Base-by-base conservation (phyloP, 2,888 invertebrate genomes). In the Calephelis perditalis region DNA sequence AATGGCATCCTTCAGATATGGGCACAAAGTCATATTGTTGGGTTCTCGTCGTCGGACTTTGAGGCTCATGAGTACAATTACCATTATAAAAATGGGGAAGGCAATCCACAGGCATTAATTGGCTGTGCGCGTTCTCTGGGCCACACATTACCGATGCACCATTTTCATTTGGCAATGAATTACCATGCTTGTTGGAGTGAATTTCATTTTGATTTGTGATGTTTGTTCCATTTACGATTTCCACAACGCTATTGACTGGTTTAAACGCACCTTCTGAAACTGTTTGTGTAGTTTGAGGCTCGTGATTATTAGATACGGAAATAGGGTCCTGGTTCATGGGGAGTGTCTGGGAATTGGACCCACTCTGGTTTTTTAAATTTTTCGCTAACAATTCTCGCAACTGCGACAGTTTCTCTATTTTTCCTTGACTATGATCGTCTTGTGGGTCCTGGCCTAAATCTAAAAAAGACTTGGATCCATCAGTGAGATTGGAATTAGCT, bases 21-120 rank as follows among this genome's bases (percentile, higher is more conserved):
- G 97, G 97, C 43, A 95, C 95, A 74, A 97, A 97, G 79, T 95
- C 96, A 77, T 96, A 97, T 75, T 95, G 95, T 76, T 95, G 94
- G 56, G 95, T 92, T 65, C 95, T 91, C 54, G 95, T 94, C 65
- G 95, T 96, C 9, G 95, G 95, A 84, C 95, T 95, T 67, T 94
- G 94, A 1, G 95, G 95, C 59, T 95, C 93, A 54, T 81, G 84
- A 59, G 84, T 82, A 61, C 78, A 73, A 62, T 84, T 83, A 2
- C 86, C 87, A 63, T 88, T 87, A 65, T 84, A 88, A 7, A 81
- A 67, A 63, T 81, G 79, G 7, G 80, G 66, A 4, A 75, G 78
- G 2, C 73, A 75, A 1, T 76, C 67, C 57, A 73, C 74, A 11
- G 75, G 66, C 57, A 78, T 63, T 40, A 79, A 62, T 67, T 78